Evolutionary conservation across 2,113 vertebrate species (phyloP).

Genomic region (Platichthys flesus): DNA sequence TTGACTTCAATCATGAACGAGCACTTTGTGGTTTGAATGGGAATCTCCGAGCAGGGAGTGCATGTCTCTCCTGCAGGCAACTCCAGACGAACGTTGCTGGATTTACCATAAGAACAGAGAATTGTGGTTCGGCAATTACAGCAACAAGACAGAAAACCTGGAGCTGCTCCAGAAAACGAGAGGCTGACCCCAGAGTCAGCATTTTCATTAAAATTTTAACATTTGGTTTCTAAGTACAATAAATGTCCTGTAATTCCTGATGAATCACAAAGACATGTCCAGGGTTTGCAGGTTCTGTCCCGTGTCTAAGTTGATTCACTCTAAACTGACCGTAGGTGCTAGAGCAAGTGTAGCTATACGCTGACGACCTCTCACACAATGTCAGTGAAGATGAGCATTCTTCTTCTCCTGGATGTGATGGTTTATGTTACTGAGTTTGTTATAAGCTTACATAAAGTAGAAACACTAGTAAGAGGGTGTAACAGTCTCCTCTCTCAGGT

Average conservation of each 20-base stretch:
- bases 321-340: too few species aligned
- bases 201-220: constrained; percentile 21
- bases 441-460: neutral
- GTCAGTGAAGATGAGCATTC: too few species aligned
- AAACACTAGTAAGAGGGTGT: neutral
- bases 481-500: neutral
- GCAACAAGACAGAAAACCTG: constrained; percentile 11
- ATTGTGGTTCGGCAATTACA: constrained; percentile 26
- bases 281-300: too few species aligned
- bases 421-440: neutral
- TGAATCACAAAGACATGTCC: too few species aligned
- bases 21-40: constrained; percentile 37
- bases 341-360: too few species aligned
- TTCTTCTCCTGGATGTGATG: neutral
- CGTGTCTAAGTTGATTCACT: too few species aligned
- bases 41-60: constrained; percentile 30
- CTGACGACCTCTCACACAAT: too few species aligned
- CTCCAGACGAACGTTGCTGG: constrained; percentile 43
- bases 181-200: constrained; percentile 22
- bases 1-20: constrained; percentile 6
- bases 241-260: neutral
- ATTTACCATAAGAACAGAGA: constrained; percentile 29
- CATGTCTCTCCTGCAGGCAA: constrained; percentile 24
- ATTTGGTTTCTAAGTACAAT: neutral
- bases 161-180: too few species aligned